Evolutionary conservation across 2,113 vertebrate genomes (phyloP).

Genomic region (Channa argus): DNA sequence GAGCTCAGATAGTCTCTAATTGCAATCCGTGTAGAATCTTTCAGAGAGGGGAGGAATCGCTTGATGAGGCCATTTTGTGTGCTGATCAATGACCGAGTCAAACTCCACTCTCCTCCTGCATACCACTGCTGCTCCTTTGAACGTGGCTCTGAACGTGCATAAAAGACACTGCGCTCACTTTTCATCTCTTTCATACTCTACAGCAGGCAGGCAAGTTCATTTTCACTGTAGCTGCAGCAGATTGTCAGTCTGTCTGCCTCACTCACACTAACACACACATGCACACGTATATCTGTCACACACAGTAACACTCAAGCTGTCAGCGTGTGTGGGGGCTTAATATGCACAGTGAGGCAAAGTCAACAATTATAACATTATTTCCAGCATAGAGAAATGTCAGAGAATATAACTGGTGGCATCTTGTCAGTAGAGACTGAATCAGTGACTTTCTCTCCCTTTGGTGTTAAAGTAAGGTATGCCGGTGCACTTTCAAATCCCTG

Average conservation of each 20-base stretch:
- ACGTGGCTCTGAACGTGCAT: constrained; percentile 82
- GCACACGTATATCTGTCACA: constrained; percentile 70
- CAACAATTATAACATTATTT: constrained; percentile 84
- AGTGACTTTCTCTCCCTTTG: constrained; percentile 73
- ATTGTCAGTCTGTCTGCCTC: constrained; percentile 72
- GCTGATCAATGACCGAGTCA: constrained; percentile 84
- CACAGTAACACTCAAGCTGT: constrained; percentile 74
- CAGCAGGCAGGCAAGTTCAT: constrained; percentile 77
- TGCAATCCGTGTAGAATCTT: constrained; percentile 76
- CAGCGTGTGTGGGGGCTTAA: constrained; percentile 76
- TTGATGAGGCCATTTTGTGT: constrained; percentile 83
- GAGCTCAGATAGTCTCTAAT: constrained; percentile 78
- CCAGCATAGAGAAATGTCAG: constrained; percentile 75
- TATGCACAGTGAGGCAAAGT: constrained; percentile 78
- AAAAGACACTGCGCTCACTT: constrained; percentile 81
- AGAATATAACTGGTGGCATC: constrained; percentile 77
- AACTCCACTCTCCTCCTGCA: constrained; percentile 70
- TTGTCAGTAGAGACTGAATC: constrained; percentile 76
- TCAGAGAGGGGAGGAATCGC: constrained; percentile 80
- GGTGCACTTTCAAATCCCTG: constrained; percentile 67
- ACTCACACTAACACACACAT: constrained; percentile 23
- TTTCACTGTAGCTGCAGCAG: constrained; percentile 73
- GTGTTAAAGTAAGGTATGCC: constrained; percentile 71
- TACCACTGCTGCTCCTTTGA: constrained; percentile 78
- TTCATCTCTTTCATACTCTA: constrained; percentile 80